A percentile compares a stretch with the other conserved stretches of the same genome.
These are phyloP conservation scores for Porites lutea DNA, from an alignment of 64 coral and sea anemone genomes.

Conservation along the genomic window DNA sequence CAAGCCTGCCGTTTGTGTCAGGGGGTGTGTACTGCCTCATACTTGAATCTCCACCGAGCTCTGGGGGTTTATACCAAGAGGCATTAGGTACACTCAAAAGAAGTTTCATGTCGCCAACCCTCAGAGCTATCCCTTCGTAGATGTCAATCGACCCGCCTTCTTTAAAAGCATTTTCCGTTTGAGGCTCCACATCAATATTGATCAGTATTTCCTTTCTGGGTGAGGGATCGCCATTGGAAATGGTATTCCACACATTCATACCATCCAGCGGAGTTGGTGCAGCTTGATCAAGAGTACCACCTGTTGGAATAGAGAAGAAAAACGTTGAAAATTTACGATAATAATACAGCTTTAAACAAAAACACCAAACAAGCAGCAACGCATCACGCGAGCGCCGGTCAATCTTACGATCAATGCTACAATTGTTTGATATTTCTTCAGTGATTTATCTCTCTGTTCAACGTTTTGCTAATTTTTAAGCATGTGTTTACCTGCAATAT, in stretches of 20 bases:
- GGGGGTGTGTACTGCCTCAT: background rate
- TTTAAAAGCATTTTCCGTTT: background rate
- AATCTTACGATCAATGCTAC: no score
- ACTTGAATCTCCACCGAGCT: background rate
- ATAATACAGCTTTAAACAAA: no score
- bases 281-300: constrained; percentile 2
- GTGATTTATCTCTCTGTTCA: no score
- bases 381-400: no score
- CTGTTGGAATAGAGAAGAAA: background rate
- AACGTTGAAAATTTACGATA: no score
- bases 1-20: background rate
- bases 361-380: no score
- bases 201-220: constrained; percentile 52
- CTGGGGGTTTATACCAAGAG: constrained; percentile 73
- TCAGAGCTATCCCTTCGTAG: constrained; percentile 75
- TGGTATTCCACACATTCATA: constrained; percentile 48
- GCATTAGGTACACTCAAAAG: constrained; percentile 60
- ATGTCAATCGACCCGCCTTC: background rate
- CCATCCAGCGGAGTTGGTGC: constrained; percentile 1
- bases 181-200: constrained; percentile 14
- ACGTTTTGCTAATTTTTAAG: no score
- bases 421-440: no score
- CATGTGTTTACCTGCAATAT: constrained; percentile 20
- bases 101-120: constrained; percentile 86
- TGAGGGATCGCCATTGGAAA: constrained; percentile 48